Evolutionary conservation across 2,888 invertebrate species (phyloP).

Genomic region (Erebia palarica): DNA sequence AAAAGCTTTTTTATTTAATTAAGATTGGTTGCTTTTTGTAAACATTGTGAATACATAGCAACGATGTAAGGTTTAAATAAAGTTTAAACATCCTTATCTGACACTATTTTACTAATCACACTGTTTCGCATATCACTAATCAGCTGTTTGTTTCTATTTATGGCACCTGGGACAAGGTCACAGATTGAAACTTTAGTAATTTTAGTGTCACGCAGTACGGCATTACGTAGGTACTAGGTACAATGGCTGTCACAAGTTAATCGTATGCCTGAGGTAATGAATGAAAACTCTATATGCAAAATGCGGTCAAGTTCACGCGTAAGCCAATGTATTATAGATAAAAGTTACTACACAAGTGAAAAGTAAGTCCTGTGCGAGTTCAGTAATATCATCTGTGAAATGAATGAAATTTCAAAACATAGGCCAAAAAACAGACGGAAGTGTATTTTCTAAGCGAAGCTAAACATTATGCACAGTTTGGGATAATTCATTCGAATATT

Average conservation of each 20-base stretch:
- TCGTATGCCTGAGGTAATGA: background rate
- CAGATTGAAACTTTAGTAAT: conserved; percentile 17
- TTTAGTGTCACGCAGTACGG: conserved; percentile 5
- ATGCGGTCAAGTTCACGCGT: background rate
- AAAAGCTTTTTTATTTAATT: too few relatives aligned
- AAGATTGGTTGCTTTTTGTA: too few relatives aligned
- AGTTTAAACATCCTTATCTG: too few relatives aligned
- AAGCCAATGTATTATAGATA: too few relatives aligned
- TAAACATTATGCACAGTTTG: background rate
- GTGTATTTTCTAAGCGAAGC: too few relatives aligned
- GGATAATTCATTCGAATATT: conserved; percentile 1
- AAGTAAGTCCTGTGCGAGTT: too few relatives aligned
- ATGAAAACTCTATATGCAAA: background rate
- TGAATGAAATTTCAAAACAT: too few relatives aligned
- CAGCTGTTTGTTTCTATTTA: conserved; percentile 22
- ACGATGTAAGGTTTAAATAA: too few relatives aligned
- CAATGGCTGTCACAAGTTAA: conserved; percentile 5
- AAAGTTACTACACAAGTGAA: too few relatives aligned
- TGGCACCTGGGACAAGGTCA: conserved; percentile 17
- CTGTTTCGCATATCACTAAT: conserved; percentile 5
- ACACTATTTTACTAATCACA: background rate
- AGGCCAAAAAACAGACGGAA: too few relatives aligned
- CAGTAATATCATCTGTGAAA: too few relatives aligned
- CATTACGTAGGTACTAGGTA: background rate
- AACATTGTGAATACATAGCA: too few relatives aligned